phyloP scores from a whole-genome alignment of 2,888 invertebrate species.

The Deilephila porcellus region DNA sequence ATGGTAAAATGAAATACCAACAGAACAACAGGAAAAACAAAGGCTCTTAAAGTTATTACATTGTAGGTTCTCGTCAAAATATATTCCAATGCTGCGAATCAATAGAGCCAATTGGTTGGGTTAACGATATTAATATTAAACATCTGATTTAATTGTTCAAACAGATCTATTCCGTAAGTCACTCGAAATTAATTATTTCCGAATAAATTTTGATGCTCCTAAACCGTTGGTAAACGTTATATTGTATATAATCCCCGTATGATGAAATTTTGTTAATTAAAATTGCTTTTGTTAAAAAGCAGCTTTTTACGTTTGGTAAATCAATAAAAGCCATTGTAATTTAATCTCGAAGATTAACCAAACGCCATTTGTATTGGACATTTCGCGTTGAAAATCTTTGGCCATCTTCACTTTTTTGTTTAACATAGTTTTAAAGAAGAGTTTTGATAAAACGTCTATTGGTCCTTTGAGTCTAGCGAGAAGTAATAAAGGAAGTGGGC shows the following conservation, averaged over 20 bases:
- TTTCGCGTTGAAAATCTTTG: too few species aligned
- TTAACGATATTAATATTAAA: slow-evolving; percentile 22
- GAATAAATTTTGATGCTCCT: background rate
- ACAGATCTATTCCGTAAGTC: background rate
- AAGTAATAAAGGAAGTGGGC: too few species aligned
- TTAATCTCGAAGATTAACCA: background rate
- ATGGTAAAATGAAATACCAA: background rate
- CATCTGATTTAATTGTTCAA: slow-evolving; percentile 16
- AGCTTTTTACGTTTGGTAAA: background rate
- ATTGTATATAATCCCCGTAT: background rate
- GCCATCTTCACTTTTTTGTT: too few species aligned
- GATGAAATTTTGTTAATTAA: background rate
- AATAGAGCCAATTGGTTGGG: slow-evolving; percentile 4
- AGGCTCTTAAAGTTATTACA: background rate
- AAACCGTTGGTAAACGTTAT: background rate
- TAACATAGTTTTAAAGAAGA: too few species aligned
- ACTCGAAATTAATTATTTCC: background rate
- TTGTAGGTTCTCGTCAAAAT: background rate
- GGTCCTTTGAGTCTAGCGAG: too few species aligned
- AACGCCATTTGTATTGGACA: background rate
- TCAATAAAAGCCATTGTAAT: background rate
- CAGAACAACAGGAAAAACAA: background rate
- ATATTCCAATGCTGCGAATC: slow-evolving; percentile 4
- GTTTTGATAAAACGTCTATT: too few species aligned
- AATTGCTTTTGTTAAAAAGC: background rate